phyloP scores from a whole-genome alignment of 2,888 invertebrate genomes.

The Brachyptera putata region DNA sequence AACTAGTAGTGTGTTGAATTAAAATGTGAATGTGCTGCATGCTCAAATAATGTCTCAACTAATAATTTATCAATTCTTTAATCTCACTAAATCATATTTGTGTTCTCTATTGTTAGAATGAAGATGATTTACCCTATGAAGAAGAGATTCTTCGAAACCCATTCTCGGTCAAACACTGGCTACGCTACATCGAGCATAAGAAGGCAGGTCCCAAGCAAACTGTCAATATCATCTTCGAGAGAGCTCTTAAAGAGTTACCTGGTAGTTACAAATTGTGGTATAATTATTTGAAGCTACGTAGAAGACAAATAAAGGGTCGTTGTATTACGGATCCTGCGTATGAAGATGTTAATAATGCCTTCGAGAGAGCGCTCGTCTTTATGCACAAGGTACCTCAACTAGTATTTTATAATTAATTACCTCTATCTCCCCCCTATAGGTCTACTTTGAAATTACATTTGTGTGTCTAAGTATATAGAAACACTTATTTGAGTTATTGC shows the following conservation, averaged over 20 bases:
- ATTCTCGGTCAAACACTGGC: slow-evolving; percentile 97
- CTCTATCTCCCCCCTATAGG: no score
- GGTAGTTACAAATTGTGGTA: slow-evolving; percentile 97
- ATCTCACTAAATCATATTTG: neutral
- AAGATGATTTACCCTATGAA: slow-evolving; percentile 96
- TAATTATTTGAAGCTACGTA: slow-evolving; percentile 82
- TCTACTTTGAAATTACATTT: no score
- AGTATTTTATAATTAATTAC: no score
- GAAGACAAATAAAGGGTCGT: slow-evolving; percentile 76
- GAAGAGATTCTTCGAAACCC: slow-evolving; percentile 98
- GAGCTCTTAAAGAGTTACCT: slow-evolving; percentile 93
- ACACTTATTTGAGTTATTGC: no score
- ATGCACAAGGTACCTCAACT: slow-evolving; percentile 98
- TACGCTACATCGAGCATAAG: slow-evolving; percentile 95
- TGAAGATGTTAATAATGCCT: slow-evolving; percentile 94
- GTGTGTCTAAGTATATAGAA: no score
- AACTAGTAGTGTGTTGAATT: no score
- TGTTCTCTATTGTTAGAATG: slow-evolving; percentile 53
- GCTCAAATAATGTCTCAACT: neutral
- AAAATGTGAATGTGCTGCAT: neutral
- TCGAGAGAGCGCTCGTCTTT: slow-evolving; percentile 93
- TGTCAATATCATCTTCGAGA: slow-evolving; percentile 90
- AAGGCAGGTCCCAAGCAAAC: slow-evolving; percentile 75
- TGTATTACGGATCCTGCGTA: slow-evolving; percentile 81
- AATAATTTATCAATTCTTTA: neutral